Percentiles rank a stretch among this genome's conserved stretches.
Evolutionary conservation across 2,888 invertebrate genomes (phyloP).

Genomic region (Schrankia costaestrigalis): DNA sequence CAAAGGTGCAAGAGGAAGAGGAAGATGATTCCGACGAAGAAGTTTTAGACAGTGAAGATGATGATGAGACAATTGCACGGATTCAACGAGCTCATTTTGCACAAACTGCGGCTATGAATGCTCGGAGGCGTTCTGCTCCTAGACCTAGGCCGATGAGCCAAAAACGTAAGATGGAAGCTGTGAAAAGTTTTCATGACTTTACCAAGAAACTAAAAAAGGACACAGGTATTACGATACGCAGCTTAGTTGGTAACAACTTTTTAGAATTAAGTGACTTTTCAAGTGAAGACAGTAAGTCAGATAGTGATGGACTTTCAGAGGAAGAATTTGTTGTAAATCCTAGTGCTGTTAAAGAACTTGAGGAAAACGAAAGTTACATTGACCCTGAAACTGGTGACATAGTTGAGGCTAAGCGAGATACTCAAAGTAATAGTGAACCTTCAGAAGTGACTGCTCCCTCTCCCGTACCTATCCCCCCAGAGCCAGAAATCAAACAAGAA

Average conservation of each 20-base stretch:
- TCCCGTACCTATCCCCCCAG: slow-evolving; percentile 10
- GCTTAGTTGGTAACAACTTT: slow-evolving; percentile 72
- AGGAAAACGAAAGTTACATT: slow-evolving; percentile 74
- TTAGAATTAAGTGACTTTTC: slow-evolving; percentile 75
- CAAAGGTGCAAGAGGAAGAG: slow-evolving; percentile 48
- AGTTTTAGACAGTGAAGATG: slow-evolving; percentile 68
- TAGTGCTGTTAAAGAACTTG: slow-evolving; percentile 68
- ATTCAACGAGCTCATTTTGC: slow-evolving; percentile 74
- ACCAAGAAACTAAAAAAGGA: slow-evolving; percentile 77
- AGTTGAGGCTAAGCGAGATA: slow-evolving; percentile 48
- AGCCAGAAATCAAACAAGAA: slow-evolving; percentile 21
- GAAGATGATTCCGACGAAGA: slow-evolving; percentile 65
- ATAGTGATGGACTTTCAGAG: slow-evolving; percentile 76
- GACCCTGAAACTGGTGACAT: slow-evolving; percentile 77
- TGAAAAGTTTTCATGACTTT: slow-evolving; percentile 74
- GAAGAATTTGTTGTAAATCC: slow-evolving; percentile 75
- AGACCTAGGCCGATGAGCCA: slow-evolving; percentile 70
- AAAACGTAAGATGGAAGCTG: slow-evolving; percentile 76
- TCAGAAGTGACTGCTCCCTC: slow-evolving; percentile 20
- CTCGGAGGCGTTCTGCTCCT: slow-evolving; percentile 57
- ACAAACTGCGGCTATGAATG: slow-evolving; percentile 68
- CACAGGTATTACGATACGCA: slow-evolving; percentile 73
- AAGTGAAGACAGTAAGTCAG: slow-evolving; percentile 67
- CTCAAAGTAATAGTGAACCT: slow-evolving; percentile 16
- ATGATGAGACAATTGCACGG: slow-evolving; percentile 72